phyloP scores from a whole-genome alignment of 2,113 vertebrate genomes.

The Neofelis nebulosa region DNA sequence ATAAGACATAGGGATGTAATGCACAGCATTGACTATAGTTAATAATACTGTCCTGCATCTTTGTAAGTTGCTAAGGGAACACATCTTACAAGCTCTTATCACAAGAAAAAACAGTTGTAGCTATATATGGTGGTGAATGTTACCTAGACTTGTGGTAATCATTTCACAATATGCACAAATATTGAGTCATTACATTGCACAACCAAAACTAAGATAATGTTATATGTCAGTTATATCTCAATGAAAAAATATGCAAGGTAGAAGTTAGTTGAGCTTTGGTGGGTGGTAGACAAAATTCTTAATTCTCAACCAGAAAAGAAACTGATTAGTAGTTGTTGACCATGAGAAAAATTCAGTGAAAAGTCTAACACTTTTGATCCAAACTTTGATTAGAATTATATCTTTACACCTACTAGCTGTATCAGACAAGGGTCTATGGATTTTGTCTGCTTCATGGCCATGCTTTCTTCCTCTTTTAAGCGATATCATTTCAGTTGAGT shows the following conservation, averaged over 20 bases:
- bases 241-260: not conserved
- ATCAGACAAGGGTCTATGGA: not conserved
- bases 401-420: not conserved
- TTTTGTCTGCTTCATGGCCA: not conserved
- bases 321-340: not conserved
- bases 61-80: not conserved
- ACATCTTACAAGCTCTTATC: not conserved
- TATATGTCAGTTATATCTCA: not conserved
- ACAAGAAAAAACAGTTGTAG: not conserved
- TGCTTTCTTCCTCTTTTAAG: fast-evolving
- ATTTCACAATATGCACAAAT: not conserved
- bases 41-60: not conserved
- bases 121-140: not conserved
- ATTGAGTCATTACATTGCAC: not conserved
- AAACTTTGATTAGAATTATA: not conserved
- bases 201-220: not conserved
- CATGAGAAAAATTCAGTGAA: not conserved
- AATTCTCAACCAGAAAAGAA: not conserved
- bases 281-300: not conserved
- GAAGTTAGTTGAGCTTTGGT: not conserved
- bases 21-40: not conserved
- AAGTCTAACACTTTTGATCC: not conserved
- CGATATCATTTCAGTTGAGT: not conserved
- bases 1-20: not conserved
- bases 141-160: not conserved